These are phyloP conservation scores for Macrobrachium rosenbergii DNA, from an alignment of 1,140 invertebrate genomes.

Conservation along the genomic window DNA sequence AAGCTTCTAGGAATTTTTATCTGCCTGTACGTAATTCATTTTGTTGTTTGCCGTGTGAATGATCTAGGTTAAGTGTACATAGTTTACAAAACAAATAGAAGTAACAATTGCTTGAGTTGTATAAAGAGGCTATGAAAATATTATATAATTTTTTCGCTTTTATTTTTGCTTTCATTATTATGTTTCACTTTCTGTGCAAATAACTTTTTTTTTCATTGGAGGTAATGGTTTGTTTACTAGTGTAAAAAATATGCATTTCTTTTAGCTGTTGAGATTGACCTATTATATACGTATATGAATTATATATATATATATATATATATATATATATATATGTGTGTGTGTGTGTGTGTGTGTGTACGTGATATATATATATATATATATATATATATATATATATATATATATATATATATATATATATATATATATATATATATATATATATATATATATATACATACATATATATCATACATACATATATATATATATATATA, in stretches of 20 bases:
- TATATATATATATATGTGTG: no score
- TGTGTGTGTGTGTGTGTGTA: not conserved
- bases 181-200: no score
- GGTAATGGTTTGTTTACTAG: no score
- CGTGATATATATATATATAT: no score
- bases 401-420: not conserved
- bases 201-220: no score
- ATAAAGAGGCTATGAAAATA: no score
- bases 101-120: no score
- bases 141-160: no score
- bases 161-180: no score
- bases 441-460: not conserved
- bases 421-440: not conserved
- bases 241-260: not conserved
- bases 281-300: not conserved
- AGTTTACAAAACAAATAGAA: no score
- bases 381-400: not conserved
- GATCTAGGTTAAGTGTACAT: no score
- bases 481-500: not conserved
- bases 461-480: not conserved
- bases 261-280: no score
- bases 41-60: not conserved
- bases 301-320: not conserved
- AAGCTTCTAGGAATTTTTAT: not conserved
- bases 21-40: not conserved